These are phyloP conservation scores for Polylopha cassiicola DNA, from an alignment of 2,888 invertebrate genomes.

Conservation along the genomic window DNA sequence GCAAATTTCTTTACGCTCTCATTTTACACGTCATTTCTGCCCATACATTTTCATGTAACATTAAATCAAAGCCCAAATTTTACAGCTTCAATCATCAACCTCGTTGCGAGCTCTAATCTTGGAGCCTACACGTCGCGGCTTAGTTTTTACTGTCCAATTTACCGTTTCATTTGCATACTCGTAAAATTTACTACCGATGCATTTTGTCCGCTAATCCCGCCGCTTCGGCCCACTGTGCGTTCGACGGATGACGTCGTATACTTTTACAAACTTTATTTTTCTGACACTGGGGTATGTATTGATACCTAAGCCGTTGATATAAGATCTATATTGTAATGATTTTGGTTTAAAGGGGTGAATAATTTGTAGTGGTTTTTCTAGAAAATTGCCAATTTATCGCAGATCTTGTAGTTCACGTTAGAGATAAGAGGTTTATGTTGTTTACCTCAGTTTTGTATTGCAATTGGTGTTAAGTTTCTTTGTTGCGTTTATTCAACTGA, in stretches of 20 bases:
- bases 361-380: constrained; percentile 15
- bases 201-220: constrained; percentile 63
- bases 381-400: constrained; percentile 38
- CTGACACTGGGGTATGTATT: background rate
- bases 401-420: constrained; percentile 38
- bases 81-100: constrained; percentile 11
- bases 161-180: constrained; percentile 69
- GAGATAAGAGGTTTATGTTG: constrained; percentile 35
- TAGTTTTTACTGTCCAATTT: constrained; percentile 62
- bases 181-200: constrained; percentile 72
- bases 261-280: constrained; percentile 7
- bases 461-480: constrained; percentile 15
- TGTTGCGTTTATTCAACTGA: background rate
- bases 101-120: constrained; percentile 30
- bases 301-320: background rate
- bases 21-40: too few relatives aligned
- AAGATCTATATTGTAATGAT: constrained; percentile 12
- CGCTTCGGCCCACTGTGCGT: constrained; percentile 47
- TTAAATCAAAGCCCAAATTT: constrained; percentile 17
- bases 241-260: constrained; percentile 21
- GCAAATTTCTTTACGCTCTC: too few relatives aligned
- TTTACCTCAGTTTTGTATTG: constrained; percentile 15
- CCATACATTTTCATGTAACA: too few relatives aligned
- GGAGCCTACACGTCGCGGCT: constrained; percentile 52
- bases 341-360: background rate